Conservation (phyloP, 1,140 invertebrate genomes). For the Drosophila paulistorum region DNA sequence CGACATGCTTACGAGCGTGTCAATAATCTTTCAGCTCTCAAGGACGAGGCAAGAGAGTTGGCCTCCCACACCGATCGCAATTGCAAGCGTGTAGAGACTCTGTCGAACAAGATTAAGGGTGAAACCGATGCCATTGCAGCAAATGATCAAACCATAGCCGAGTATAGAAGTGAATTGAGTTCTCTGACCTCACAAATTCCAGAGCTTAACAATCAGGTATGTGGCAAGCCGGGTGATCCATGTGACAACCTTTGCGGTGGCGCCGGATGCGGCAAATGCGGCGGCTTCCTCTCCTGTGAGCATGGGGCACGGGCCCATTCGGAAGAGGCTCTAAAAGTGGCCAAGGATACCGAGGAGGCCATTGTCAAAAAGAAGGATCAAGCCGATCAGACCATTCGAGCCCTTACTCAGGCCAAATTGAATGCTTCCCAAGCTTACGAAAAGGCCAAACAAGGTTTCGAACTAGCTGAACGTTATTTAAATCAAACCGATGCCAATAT, state of each 20-base stretch:
- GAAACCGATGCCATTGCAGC: conserved; percentile 89
- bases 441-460: conserved; percentile 84
- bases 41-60: conserved; percentile 87
- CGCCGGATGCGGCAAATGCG: conserved; percentile 95
- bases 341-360: conserved; percentile 91
- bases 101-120: conserved; percentile 88
- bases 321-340: conserved; percentile 92
- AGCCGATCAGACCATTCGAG: conserved; percentile 86
- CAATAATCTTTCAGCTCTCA: conserved; percentile 83
- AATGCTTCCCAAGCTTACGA: conserved; percentile 84
- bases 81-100: conserved; percentile 91
- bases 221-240: conserved; percentile 92
- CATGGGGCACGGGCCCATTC: conserved; percentile 94
- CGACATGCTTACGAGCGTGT: conserved; percentile 89
- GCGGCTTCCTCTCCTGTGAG: conserved; percentile 92
- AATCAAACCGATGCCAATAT: conserved; percentile 84
- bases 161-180: conserved; percentile 87
- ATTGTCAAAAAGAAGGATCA: conserved; percentile 92
- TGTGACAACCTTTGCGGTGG: conserved; percentile 97
- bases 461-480: conserved; percentile 83
- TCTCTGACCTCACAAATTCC: conserved; percentile 90
- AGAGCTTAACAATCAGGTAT: conserved; percentile 94
- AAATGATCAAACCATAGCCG: conserved; percentile 87
- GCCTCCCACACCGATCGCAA: conserved; percentile 91
- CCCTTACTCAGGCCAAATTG: conserved; percentile 85